Evolutionary conservation across 2,113 vertebrate species (phyloP).

Genomic region (Cranoglanis bouderius): DNA sequence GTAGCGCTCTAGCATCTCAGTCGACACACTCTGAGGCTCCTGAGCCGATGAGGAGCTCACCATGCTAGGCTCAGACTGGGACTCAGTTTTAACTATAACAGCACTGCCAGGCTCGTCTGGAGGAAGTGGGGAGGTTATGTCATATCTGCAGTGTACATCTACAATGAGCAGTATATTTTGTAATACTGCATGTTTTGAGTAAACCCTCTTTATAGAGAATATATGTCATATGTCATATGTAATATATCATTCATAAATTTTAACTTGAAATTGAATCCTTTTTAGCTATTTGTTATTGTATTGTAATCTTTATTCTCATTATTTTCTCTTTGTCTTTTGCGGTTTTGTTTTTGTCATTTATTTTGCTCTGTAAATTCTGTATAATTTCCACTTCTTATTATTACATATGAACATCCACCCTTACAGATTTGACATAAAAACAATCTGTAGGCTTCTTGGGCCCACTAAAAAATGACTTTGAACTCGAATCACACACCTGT

Average conservation of each 20-base stretch:
- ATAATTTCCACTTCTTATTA: not conserved
- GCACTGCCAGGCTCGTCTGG: slow-evolving; percentile 54
- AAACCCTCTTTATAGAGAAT: not conserved
- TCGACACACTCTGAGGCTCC: slow-evolving; percentile 53
- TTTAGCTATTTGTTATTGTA: not conserved
- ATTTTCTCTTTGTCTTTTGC: not conserved
- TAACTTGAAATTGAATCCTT: not conserved
- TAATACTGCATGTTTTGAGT: not conserved
- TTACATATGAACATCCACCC: not conserved
- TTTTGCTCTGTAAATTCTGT: not conserved
- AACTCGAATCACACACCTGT: slow-evolving; percentile 44
- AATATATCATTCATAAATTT: not conserved
- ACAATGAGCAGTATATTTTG: not conserved
- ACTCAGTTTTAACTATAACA: slow-evolving; percentile 45
- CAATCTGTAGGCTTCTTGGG: not conserved
- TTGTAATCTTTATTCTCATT: not conserved
- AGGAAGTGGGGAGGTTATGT: slow-evolving; percentile 13
- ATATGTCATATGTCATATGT: not conserved
- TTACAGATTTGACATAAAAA: not conserved
- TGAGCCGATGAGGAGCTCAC: slow-evolving; percentile 29
- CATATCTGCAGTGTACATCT: not conserved
- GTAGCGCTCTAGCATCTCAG: slow-evolving; percentile 76
- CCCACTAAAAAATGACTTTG: not conserved
- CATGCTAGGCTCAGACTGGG: slow-evolving; percentile 31
- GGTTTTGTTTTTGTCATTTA: not conserved